phyloP scores from a whole-genome alignment of 2,113 vertebrate species.

The Alosa alosa region DNA sequence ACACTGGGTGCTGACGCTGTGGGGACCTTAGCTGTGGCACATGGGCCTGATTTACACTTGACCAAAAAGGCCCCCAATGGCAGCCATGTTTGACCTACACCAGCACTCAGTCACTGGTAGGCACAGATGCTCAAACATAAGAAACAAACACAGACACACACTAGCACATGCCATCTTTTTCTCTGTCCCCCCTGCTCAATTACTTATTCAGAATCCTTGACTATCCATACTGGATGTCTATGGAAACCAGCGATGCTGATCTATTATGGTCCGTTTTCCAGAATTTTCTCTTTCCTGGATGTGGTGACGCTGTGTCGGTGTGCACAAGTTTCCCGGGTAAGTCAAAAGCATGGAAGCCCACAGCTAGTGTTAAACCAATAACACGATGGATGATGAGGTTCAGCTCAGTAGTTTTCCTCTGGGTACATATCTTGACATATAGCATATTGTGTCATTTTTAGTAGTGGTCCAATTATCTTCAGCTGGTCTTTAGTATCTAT shows the following conservation, averaged over 20 bases:
- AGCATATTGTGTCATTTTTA: too few species aligned
- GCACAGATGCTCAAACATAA: background rate
- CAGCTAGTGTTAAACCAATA: background rate
- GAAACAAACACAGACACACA: background rate
- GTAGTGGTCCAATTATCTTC: too few species aligned
- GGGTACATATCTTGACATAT: too few species aligned
- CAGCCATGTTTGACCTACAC: background rate
- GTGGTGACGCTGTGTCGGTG: constrained; percentile 98
- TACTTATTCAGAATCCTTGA: background rate
- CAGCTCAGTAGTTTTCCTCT: too few species aligned
- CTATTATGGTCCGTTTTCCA: constrained; percentile 67
- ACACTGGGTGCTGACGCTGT: constrained; percentile 48
- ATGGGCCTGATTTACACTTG: constrained; percentile 43
- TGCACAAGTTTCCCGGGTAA: constrained; percentile 98
- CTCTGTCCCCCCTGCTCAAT: background rate
- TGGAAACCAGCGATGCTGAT: constrained; percentile 44
- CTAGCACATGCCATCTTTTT: background rate
- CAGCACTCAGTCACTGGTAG: background rate
- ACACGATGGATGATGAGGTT: too few species aligned
- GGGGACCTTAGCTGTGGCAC: constrained; percentile 38
- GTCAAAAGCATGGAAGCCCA: constrained; percentile 47
- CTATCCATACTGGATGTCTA: background rate
- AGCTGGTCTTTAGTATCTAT: too few species aligned
- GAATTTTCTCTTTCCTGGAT: constrained; percentile 99
- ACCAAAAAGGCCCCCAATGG: background rate